Conservation (phyloP, 64 coral and sea anemone genomes). For the Actinia equina region DNA sequence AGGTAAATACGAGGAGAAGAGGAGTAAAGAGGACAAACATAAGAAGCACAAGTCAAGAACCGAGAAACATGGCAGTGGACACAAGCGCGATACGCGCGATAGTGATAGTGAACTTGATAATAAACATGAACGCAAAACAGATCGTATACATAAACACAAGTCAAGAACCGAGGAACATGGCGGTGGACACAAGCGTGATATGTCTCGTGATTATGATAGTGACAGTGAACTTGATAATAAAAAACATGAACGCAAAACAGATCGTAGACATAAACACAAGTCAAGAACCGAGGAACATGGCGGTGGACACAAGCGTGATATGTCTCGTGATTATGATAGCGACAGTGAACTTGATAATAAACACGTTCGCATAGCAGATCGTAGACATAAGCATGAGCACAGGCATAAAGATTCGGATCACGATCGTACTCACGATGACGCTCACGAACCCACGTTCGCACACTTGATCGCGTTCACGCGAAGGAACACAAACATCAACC, state of each 20-base stretch:
- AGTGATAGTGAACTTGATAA: neutral
- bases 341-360: neutral
- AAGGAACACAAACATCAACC: neutral
- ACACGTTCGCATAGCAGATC: neutral
- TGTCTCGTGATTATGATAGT: neutral
- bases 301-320: neutral
- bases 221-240: neutral
- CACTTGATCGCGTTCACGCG: neutral
- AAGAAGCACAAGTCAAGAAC: neutral
- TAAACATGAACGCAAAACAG: neutral
- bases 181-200: neutral
- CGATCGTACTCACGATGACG: neutral
- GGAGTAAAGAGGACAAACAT: neutral
- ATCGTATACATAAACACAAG: constrained; percentile 6
- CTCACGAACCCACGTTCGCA: neutral
- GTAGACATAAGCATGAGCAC: neutral
- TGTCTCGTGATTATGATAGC: neutral
- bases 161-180: neutral
- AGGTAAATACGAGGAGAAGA: neutral
- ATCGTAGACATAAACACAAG: constrained; percentile 15
- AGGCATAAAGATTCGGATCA: neutral
- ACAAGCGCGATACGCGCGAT: neutral
- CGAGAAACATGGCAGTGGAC: neutral
- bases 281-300: neutral
- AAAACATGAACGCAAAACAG: neutral